Evolutionary conservation across 2,888 invertebrate species (phyloP).

Genomic region (Zelleria hepariella): DNA sequence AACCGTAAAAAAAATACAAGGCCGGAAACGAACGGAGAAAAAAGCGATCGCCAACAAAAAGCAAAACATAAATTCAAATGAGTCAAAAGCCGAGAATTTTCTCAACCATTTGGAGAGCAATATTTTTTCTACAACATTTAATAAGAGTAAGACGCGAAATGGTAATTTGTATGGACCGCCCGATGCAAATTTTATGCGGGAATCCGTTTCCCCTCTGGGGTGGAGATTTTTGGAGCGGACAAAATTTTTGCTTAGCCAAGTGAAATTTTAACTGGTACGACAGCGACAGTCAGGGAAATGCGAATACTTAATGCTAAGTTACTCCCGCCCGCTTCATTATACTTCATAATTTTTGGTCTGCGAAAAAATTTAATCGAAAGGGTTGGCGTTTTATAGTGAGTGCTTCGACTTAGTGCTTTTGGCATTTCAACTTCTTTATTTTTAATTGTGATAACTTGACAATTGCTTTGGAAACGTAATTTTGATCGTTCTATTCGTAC

Average conservation of each 20-base stretch:
- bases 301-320: slow-evolving; percentile 70
- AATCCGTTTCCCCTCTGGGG: slow-evolving; percentile 62
- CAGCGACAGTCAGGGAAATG: slow-evolving; percentile 66
- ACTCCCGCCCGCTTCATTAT: slow-evolving; percentile 64
- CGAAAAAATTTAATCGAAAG: slow-evolving; percentile 51
- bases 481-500: too few species aligned
- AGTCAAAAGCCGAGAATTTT: slow-evolving; percentile 65
- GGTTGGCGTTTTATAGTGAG: slow-evolving; percentile 24
- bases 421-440: neutral
- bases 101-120: slow-evolving; percentile 67
- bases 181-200: slow-evolving; percentile 73
- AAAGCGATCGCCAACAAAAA: slow-evolving; percentile 33
- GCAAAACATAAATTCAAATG: slow-evolving; percentile 67
- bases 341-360: slow-evolving; percentile 60
- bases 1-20: slow-evolving; percentile 20
- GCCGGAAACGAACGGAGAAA: slow-evolving; percentile 38
- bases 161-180: slow-evolving; percentile 72
- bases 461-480: too few species aligned
- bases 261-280: slow-evolving; percentile 71
- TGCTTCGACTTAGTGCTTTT: slow-evolving; percentile 1
- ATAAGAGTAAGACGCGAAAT: slow-evolving; percentile 71
- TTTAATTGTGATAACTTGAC: neutral
- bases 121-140: slow-evolving; percentile 73
- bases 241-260: slow-evolving; percentile 71
- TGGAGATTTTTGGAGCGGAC: slow-evolving; percentile 69